phyloP scores from a whole-genome alignment of 2,888 invertebrate species.

The Ephialtes manifestator region DNA sequence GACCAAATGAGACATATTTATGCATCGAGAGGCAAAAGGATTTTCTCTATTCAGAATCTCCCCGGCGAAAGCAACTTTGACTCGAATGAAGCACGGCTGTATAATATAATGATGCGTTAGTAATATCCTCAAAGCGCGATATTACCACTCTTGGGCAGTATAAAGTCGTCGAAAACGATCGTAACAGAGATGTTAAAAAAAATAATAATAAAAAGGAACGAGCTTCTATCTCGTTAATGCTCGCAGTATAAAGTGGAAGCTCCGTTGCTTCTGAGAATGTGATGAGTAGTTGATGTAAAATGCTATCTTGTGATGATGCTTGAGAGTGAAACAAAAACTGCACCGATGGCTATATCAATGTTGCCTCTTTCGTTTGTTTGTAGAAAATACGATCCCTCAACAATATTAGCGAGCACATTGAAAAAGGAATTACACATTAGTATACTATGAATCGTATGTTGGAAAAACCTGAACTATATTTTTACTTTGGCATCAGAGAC shows the following conservation, averaged over 20 bases:
- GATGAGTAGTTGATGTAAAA: constrained; percentile 13
- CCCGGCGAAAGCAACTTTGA: neutral
- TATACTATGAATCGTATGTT: too few species aligned
- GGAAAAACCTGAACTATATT: too few species aligned
- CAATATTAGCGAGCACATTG: neutral
- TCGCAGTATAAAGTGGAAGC: neutral
- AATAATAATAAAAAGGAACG: neutral
- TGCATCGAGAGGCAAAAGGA: neutral
- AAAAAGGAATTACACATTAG: too few species aligned
- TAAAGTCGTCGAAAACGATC: neutral
- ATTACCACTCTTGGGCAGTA: neutral
- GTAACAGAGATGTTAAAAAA: neutral
- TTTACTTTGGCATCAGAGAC: too few species aligned
- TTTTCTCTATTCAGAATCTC: neutral
- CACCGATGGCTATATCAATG: neutral
- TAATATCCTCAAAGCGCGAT: constrained; percentile 12
- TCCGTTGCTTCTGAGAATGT: neutral
- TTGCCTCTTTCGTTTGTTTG: neutral
- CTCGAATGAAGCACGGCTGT: neutral
- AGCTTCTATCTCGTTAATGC: neutral
- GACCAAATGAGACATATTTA: neutral
- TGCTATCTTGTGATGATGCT: neutral
- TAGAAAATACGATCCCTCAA: constrained; percentile 12
- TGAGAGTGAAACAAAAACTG: constrained; percentile 1
- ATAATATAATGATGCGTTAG: constrained; percentile 8